phyloP scores from a whole-genome alignment of 2,797 vertebrate genomes.

The Chelonia mydas region DNA sequence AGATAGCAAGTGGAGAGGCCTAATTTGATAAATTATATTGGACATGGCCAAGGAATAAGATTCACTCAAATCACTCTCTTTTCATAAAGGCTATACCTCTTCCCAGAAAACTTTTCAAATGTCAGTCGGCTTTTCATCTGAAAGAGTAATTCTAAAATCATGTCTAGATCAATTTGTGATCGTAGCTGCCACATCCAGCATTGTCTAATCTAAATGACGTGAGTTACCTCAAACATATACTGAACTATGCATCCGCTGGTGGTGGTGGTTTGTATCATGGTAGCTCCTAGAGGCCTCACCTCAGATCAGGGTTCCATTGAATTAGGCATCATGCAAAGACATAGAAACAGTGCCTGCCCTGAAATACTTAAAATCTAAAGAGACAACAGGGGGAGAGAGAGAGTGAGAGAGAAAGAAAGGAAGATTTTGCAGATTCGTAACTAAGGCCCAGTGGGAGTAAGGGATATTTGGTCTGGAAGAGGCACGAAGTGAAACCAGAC shows the following conservation, averaged over 20 bases:
- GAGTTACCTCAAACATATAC: neutral
- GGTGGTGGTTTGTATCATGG: neutral
- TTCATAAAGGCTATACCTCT: neutral
- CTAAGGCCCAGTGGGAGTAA: neutral
- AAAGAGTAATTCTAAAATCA: neutral
- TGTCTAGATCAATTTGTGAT: accelerated
- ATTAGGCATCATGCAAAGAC: neutral
- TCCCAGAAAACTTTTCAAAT: neutral
- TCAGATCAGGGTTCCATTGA: neutral
- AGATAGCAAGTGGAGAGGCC: neutral
- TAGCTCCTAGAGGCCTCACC: accelerated
- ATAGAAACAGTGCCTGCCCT: neutral
- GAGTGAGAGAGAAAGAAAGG: neutral
- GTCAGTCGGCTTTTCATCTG: accelerated
- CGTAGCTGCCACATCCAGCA: neutral
- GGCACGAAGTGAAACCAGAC: neutral
- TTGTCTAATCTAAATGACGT: neutral
- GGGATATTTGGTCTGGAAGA: neutral
- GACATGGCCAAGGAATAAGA: neutral
- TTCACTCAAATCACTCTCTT: neutral
- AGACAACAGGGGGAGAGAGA: neutral
- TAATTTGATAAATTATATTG: neutral
- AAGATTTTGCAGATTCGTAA: neutral
- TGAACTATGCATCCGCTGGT: accelerated
- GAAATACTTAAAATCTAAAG: neutral